phyloP scores from a whole-genome alignment of 2,113 vertebrate species.

The Pelvicachromis taeniatus region DNA sequence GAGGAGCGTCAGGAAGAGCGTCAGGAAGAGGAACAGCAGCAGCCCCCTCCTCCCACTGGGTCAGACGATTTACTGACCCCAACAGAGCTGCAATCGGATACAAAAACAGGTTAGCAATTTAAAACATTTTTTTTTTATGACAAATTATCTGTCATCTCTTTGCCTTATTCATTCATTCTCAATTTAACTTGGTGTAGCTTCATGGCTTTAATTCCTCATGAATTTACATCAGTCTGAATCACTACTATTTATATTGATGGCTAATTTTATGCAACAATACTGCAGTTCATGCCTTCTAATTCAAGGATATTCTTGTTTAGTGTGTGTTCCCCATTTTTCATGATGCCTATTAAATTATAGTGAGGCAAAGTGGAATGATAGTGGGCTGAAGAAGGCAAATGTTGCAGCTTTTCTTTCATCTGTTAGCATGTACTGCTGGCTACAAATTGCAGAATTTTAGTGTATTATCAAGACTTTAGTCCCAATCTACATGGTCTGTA shows the following conservation, averaged over 20 bases:
- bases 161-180: not conserved
- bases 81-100: constrained; percentile 26
- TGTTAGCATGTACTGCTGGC: not conserved
- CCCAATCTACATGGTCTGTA: not conserved
- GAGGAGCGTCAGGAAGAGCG: constrained; percentile 26
- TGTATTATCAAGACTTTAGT: not conserved
- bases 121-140: not conserved
- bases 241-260: not conserved
- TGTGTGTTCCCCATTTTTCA: not conserved
- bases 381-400: too few species aligned
- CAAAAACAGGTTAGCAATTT: constrained; percentile 45
- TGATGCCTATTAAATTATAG: not conserved
- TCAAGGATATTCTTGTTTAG: not conserved
- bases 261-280: not conserved
- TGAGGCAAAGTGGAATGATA: not conserved
- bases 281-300: not conserved
- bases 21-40: constrained; percentile 20
- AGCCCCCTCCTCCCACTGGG: constrained; percentile 45
- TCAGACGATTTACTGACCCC: constrained; percentile 59
- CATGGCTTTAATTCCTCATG: not conserved
- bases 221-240: not conserved
- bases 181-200: not conserved
- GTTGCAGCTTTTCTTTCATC: not conserved
- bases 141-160: not conserved
- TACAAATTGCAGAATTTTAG: not conserved